Percentiles rank a stretch among this genome's conserved stretches.
Conservation (phyloP, 92 coral and sea anemone genomes). For the Parazoanthus atlanticus region DNA sequence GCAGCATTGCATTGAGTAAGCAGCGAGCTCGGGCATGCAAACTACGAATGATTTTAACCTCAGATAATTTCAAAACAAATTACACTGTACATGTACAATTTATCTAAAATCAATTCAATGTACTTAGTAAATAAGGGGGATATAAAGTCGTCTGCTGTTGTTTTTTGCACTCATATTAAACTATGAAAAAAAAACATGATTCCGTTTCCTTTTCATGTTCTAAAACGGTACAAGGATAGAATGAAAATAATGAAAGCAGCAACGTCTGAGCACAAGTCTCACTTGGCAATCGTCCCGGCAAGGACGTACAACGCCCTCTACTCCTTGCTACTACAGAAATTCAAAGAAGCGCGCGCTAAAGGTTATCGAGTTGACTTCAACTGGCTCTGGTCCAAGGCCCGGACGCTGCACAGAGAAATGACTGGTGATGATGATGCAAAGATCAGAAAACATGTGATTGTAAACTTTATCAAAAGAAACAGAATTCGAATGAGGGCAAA, state of each 20-base stretch:
- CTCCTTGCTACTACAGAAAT: too few relatives aligned
- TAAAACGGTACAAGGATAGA: slow-evolving; percentile 29
- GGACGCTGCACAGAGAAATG: too few relatives aligned
- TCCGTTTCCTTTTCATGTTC: slow-evolving; percentile 3
- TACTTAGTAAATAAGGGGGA: neutral
- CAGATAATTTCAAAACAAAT: slow-evolving; percentile 18
- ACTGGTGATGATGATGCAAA: too few relatives aligned
- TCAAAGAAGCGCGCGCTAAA: too few relatives aligned
- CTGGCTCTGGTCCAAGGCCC: too few relatives aligned
- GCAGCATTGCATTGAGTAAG: slow-evolving; percentile 21
- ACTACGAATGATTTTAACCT: neutral
- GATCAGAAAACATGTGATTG: slow-evolving; percentile 11
- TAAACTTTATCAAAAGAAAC: slow-evolving; percentile 4
- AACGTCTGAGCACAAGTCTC: neutral
- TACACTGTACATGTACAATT: slow-evolving; percentile 13
- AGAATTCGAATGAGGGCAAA: slow-evolving; percentile 8
- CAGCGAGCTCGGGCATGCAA: slow-evolving; percentile 17
- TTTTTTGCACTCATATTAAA: slow-evolving; percentile 7
- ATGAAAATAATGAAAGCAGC: slow-evolving; percentile 19
- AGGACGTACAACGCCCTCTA: too few relatives aligned
- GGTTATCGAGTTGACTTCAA: too few relatives aligned
- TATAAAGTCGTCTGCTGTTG: slow-evolving; percentile 16
- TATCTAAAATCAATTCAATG: neutral
- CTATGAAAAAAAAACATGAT: slow-evolving; percentile 14
- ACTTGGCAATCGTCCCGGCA: too few relatives aligned